Conservation (phyloP, 2,113 vertebrate genomes). For the Ursus arctos region DNA sequence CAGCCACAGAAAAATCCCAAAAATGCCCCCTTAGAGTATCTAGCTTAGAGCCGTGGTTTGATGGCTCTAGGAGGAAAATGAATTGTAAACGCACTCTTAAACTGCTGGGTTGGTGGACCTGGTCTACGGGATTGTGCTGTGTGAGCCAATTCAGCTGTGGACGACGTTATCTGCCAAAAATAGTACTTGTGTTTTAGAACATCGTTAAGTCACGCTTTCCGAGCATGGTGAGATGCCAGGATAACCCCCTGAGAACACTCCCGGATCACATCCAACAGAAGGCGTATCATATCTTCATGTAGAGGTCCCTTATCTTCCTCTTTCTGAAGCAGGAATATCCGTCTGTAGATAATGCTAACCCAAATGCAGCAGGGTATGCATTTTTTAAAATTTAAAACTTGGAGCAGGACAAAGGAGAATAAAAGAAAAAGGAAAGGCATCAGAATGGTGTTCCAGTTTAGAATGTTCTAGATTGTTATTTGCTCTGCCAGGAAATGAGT, state of each 20-base stretch:
- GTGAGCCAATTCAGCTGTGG: not conserved
- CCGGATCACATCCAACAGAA: not conserved
- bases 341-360: not conserved
- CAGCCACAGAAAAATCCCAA: conserved; percentile 47
- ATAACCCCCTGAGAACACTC: not conserved
- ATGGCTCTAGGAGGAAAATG: not conserved
- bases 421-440: not conserved
- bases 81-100: not conserved
- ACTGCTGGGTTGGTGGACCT: not conserved
- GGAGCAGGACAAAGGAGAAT: not conserved
- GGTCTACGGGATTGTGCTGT: not conserved
- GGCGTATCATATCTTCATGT: not conserved
- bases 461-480: not conserved
- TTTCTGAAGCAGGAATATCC: not conserved
- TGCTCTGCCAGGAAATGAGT: not conserved
- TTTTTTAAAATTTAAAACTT: not conserved
- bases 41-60: not conserved
- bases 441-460: not conserved
- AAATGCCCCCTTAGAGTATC: conserved; percentile 24
- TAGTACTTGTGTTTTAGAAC: not conserved
- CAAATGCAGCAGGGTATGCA: not conserved
- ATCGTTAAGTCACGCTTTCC: not conserved
- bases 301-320: not conserved
- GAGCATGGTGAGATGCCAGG: not conserved
- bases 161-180: not conserved